Base-by-base conservation (phyloP, 2,888 invertebrate species). In the Toxonevra muliebris region DNA sequence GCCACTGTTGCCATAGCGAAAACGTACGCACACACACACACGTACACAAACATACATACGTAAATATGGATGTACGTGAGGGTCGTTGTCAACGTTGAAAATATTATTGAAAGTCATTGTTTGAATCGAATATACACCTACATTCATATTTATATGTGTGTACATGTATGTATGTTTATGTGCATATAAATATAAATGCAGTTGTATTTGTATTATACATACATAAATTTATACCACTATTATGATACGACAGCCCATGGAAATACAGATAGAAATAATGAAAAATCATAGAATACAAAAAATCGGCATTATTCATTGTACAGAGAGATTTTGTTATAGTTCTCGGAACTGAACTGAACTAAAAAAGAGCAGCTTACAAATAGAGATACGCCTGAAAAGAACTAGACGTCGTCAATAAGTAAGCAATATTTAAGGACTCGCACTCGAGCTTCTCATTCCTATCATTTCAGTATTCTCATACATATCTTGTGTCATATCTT, bases 1-100 rank as follows among this genome's bases (percentile, higher is more conserved):
- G 78, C 79, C 78, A 77, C 77, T 79, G 79, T 79, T 78, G 79
- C 78, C 80, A 80, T 77, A 75, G 79, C 76, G 76, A 78, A 48
- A 48, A 48, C 48, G 15, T n/a, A 48, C 48, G 7, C 7, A 30
- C 30, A 30, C 2, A 30, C 30, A 30, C 7, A 30, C 30, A 30
- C n/a, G n/a, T n/a, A 30, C 7, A 30, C 30, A 30, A 30, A 30
- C 30, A 30, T 30, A 30, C 30, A 30, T 30, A 30, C 7, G 30
- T 30, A 30, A 17, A 74, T 7, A 30, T 30, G 30, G 3, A 30
- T 30, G 30, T 77, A 79, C 77, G 80, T 78, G 78, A 77, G 79
- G 77, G 79, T 79, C 79, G 79, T 30, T 7, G 30, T 30, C 30
- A 30, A 30, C 30, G 30, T 30, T 30, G 30, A 30, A 30, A 30